Evolutionary conservation across 2,888 invertebrate species (phyloP).

Genomic region (Leucozona laternaria): DNA sequence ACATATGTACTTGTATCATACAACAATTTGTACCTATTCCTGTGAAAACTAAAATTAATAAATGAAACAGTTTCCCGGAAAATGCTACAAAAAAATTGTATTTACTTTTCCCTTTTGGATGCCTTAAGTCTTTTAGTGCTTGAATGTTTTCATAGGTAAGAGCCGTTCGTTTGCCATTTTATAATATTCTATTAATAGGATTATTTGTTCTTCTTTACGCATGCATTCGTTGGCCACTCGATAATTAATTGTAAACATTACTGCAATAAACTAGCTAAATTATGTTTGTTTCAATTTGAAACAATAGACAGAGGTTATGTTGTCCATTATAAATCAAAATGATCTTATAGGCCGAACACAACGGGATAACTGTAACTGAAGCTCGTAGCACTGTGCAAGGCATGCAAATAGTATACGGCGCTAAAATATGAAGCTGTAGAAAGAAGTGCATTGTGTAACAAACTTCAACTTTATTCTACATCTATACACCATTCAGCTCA

Average conservation of each 20-base stretch:
- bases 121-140: not conserved
- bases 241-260: constrained; percentile 9
- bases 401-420: too few relatives aligned
- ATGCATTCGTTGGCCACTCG: not conserved
- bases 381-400: too few relatives aligned
- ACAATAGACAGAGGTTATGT: not conserved
- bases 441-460: too few relatives aligned
- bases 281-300: not conserved
- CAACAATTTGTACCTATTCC: not conserved
- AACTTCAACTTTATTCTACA: too few relatives aligned
- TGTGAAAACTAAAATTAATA: not conserved
- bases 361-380: too few relatives aligned
- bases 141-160: constrained; percentile 1
- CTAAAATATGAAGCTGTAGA: too few relatives aligned
- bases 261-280: not conserved
- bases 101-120: not conserved
- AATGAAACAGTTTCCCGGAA: not conserved
- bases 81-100: not conserved
- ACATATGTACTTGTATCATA: not conserved
- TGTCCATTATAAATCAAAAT: not conserved
- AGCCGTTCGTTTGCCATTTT: constrained; percentile 3
- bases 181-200: not conserved
- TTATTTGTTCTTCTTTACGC: not conserved
- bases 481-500: too few relatives aligned
- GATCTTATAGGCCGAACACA: too few relatives aligned